Conservation (phyloP, 2,888 invertebrate species). For the Abscondita cerata region DNA sequence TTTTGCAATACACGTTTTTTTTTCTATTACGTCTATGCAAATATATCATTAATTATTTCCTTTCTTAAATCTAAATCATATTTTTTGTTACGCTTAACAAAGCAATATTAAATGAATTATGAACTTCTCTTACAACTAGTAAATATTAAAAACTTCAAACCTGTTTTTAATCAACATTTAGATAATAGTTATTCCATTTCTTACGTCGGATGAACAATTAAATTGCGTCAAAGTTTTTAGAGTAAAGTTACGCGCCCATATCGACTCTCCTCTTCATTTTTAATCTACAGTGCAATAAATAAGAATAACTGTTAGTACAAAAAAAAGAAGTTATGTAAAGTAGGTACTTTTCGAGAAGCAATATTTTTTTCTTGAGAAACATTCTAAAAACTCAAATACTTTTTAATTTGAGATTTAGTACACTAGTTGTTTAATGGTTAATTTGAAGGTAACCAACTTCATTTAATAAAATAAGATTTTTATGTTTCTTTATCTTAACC, state of each 20-base stretch:
- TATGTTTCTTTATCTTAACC: constrained; percentile 14
- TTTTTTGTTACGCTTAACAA: constrained; percentile 29
- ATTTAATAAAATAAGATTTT: constrained; percentile 22
- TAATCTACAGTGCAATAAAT: background rate
- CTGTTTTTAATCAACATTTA: constrained; percentile 50
- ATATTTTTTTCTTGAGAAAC: constrained; percentile 21
- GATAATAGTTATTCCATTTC: constrained; percentile 46
- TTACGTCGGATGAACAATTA: constrained; percentile 39
- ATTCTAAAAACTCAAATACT: constrained; percentile 27
- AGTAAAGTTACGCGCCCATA: background rate
- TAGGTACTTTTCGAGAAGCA: constrained; percentile 17
- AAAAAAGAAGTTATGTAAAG: constrained; percentile 10
- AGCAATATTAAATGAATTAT: constrained; percentile 37
- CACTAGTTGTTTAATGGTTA: constrained; percentile 20
- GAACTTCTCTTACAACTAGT: constrained; percentile 38
- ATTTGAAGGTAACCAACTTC: constrained; percentile 24
- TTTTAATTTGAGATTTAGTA: constrained; percentile 30
- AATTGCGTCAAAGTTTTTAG: constrained; percentile 29
- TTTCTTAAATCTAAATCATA: constrained; percentile 17
- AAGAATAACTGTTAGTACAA: background rate
- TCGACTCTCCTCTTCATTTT: background rate
- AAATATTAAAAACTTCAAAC: constrained; percentile 47
- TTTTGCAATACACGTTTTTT: constrained; percentile 26
- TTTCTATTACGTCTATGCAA: constrained; percentile 9
- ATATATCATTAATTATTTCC: constrained; percentile 16